Base-by-base conservation (phyloP, 2,113 vertebrate species). In the Periophthalmodon schlosseri region DNA sequence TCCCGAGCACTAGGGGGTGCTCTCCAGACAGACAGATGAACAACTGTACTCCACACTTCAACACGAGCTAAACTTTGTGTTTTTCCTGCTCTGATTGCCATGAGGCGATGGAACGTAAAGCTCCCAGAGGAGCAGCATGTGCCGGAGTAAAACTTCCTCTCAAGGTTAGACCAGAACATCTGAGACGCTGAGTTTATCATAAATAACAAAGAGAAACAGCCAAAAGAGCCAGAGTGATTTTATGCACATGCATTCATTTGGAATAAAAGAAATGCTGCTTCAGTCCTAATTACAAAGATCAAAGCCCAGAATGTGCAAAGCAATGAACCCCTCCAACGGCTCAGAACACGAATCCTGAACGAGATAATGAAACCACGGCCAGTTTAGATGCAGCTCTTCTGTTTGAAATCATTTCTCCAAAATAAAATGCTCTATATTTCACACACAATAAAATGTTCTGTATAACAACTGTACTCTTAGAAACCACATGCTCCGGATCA, bases 241-340 rank as follows among this genome's bases (percentile, higher is more conserved):
- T 93, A 93, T 94, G 92, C 92, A 91, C 89, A 92, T 93, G 90
- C 87, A 91, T 92, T 91, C 90, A 91, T 93, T 91, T 87, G 88
- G 89, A 92, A 91, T 91, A 86, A 93, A 92, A 90, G 80, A 93
- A 92, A 91, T 88, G 87, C 89, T 91, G 88, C 80, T 92, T 93
- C 88, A 86, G 84, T 90, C 79, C 84, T 93, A 93, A 93, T 92
- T 93, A 88, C 86, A 78, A 80, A 93, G 93, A 93, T 93, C 90
- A 93, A 94, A 93, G 79, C 75, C 70, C 74, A 70, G 70, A 87
- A 90, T 89, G 78, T 91, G 91, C 89, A 89, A 90, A 84, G 90
- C 90, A 93, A 88, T 90, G 89, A 89, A 91, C 88, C 91, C 87
- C 86, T 87, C 88, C 87, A 89, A 89, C 85, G 82, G 72, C 77